A percentile compares a stretch with the other conserved stretches of the same genome.
phyloP scores from a whole-genome alignment of 2,797 vertebrate genomes.

The Ceryle rudis region DNA sequence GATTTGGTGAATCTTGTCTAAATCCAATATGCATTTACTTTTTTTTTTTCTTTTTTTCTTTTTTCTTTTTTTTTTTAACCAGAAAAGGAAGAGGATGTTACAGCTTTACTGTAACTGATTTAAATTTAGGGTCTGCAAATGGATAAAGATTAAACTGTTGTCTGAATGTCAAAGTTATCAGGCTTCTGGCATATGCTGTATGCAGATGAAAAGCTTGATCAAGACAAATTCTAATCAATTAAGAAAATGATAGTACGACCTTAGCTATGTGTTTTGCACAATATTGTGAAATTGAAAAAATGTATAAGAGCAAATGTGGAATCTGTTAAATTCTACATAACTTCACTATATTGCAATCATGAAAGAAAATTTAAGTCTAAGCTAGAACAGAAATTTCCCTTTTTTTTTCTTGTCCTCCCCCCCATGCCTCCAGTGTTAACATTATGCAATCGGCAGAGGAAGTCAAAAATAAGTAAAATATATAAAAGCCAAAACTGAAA shows the following conservation, averaged over 20 bases:
- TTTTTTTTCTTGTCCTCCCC: not conserved
- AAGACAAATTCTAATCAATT: not conserved
- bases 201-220: not conserved
- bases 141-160: not conserved
- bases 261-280: not conserved
- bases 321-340: not conserved
- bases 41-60: too few relatives aligned
- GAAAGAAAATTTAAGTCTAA: not conserved
- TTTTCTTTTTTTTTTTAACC: not conserved
- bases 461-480: not conserved
- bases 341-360: not conserved
- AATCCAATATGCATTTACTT: rapidly evolving
- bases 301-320: not conserved
- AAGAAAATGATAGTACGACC: not conserved
- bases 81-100: not conserved
- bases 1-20: not conserved
- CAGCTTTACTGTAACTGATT: not conserved
- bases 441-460: not conserved
- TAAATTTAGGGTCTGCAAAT: not conserved
- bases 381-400: not conserved
- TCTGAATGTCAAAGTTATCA: not conserved
- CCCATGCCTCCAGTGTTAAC: not conserved
- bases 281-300: not conserved
- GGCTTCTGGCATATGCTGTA: not conserved
- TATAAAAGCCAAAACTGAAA: not conserved